Percentiles rank a stretch among this genome's conserved stretches.
Conservation (phyloP, 2,113 vertebrate genomes). For the Smithornis capensis region DNA sequence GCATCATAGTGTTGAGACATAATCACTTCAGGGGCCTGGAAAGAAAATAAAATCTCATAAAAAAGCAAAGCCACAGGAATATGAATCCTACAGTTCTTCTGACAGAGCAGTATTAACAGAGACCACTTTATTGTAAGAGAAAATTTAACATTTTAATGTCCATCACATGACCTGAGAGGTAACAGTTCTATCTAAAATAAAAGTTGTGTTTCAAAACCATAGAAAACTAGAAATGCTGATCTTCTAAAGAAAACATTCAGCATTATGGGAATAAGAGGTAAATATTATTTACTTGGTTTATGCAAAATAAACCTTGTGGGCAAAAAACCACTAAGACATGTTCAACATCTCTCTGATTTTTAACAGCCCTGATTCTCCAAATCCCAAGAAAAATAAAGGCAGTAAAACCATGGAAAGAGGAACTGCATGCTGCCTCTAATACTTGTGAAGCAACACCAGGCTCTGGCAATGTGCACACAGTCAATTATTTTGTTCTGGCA, state of each 20-base stretch:
- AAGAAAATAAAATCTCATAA: neutral
- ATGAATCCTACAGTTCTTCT: neutral
- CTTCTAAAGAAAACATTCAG: neutral
- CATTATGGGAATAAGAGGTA: neutral
- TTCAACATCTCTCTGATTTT: neutral
- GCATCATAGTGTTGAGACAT: constrained; percentile 99
- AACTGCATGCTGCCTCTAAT: neutral
- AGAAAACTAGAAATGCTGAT: neutral
- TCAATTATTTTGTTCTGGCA: neutral
- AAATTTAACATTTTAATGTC: neutral
- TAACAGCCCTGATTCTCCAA: neutral
- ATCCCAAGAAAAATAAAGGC: neutral
- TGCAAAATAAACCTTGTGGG: neutral
- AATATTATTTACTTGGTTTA: neutral
- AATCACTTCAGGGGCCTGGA: constrained; percentile 95
- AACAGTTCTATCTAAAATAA: neutral
- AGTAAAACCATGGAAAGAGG: neutral
- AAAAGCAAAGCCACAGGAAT: neutral
- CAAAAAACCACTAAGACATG: neutral
- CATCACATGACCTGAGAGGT: neutral
- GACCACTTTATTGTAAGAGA: neutral
- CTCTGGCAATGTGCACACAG: neutral
- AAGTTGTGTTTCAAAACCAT: neutral
- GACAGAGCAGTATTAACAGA: neutral
- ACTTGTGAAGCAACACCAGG: neutral